Evolutionary conservation across 2,113 vertebrate species (phyloP).

Genomic region (zebrafish (Danio rerio)): GRCz12tu NC_133198.1:43053501-43054000

Average conservation of each 20-base stretch:
- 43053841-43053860: background rate
- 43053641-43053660: too few species aligned
- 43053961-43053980: constrained; percentile 95
- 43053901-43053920: background rate
- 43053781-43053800: background rate
- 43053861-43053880: constrained; percentile 16
- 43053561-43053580: too few species aligned
- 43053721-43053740: too few species aligned
- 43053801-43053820: background rate
- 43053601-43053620: too few species aligned
- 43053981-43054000: constrained; percentile 91
- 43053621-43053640: too few species aligned
- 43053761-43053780: too few species aligned
- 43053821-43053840: background rate
- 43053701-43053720: too few species aligned
- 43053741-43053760: too few species aligned
- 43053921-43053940: constrained; percentile 78
- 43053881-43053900: background rate
- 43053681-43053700: too few species aligned
- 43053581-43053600: too few species aligned
- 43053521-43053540: background rate
- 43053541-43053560: too few species aligned
- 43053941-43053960: constrained; percentile 88
- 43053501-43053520: constrained; percentile 70
- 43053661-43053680: too few species aligned